These are phyloP conservation scores for Tenthredo distinguenda DNA, from an alignment of 2,888 invertebrate genomes.

Conservation along the genomic window DNA sequence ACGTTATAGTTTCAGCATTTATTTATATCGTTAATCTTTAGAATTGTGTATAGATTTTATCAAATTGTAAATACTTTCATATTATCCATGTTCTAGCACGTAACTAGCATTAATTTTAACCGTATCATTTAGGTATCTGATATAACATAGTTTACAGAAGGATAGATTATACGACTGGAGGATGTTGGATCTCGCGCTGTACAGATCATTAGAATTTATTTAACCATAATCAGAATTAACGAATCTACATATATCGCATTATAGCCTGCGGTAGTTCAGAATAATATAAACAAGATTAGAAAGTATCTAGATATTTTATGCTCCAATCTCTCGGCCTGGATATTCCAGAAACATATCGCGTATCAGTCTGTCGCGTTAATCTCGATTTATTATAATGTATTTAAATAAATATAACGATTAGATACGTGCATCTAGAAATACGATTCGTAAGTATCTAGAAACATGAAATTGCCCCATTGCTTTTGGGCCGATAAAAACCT, in stretches of 20 bases:
- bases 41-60: constrained; percentile 24
- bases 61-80: constrained; percentile 16
- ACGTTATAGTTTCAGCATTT: background rate
- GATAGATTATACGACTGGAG: background rate
- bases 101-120: background rate
- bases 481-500: background rate
- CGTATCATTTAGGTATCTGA: background rate
- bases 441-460: background rate
- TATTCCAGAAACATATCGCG: background rate
- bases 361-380: background rate
- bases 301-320: constrained; percentile 18
- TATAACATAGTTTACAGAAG: background rate
- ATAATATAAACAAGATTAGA: constrained; percentile 7
- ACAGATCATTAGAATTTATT: background rate
- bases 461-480: background rate
- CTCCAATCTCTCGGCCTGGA: background rate
- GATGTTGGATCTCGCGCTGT: background rate
- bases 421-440: background rate
- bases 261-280: background rate
- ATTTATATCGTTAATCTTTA: background rate
- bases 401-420: background rate
- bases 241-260: background rate
- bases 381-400: background rate
- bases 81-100: background rate
- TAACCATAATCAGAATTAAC: background rate